Percentiles rank a stretch among this genome's conserved stretches.
These are phyloP conservation scores for Euphydryas editha DNA, from an alignment of 2,888 invertebrate genomes.

Conservation along the genomic window DNA sequence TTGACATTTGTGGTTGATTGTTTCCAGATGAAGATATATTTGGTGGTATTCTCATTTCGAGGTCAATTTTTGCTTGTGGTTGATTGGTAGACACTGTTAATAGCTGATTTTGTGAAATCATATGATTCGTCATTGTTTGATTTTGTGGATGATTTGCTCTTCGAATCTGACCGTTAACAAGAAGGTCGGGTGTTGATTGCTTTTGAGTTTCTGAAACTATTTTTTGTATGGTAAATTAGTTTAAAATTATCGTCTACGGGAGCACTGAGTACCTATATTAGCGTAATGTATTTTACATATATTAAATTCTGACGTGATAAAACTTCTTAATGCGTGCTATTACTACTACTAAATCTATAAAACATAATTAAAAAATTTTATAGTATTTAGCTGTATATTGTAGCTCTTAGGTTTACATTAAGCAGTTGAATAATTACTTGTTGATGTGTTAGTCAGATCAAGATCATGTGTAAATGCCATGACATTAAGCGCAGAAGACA, in stretches of 20 bases:
- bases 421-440: too few species aligned
- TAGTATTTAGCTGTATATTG: too few species aligned
- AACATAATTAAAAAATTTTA: too few species aligned
- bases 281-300: not conserved
- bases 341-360: too few species aligned
- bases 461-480: conserved; percentile 92
- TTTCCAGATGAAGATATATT: conserved; percentile 9
- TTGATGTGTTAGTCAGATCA: conserved; percentile 67
- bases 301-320: too few species aligned
- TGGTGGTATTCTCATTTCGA: conserved; percentile 44
- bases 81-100: not conserved
- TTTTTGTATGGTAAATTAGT: not conserved
- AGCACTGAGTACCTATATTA: not conserved
- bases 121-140: conserved; percentile 43
- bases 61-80: conserved; percentile 15
- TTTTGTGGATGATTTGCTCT: conserved; percentile 41
- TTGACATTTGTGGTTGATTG: conserved; percentile 4
- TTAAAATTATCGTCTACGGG: not conserved
- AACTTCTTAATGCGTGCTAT: too few species aligned
- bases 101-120: conserved; percentile 16
- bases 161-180: conserved; percentile 62
- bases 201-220: conserved; percentile 55
- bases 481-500: conserved; percentile 91
- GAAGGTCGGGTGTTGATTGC: conserved; percentile 68
- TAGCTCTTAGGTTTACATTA: too few species aligned